A percentile compares a stretch with the other conserved stretches of the same genome.
phyloP scores from a whole-genome alignment of 1,140 invertebrate species.

The Pseudomyrmex gracilis region DNA sequence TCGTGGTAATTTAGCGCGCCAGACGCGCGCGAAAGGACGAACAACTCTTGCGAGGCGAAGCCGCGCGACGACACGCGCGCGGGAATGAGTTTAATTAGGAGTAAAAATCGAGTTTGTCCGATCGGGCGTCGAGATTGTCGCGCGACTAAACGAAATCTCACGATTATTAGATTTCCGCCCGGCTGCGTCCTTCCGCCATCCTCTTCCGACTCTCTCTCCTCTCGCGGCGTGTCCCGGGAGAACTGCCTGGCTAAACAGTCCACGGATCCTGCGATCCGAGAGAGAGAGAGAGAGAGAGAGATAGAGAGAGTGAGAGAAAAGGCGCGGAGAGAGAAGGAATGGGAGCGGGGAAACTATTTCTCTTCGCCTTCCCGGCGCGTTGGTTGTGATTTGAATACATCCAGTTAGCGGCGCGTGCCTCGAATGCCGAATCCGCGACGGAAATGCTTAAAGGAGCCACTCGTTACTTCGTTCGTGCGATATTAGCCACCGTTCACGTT shows the following conservation, averaged over 20 bases:
- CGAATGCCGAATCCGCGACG: constrained; percentile 76
- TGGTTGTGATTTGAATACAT: constrained; percentile 85
- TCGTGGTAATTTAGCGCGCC: constrained; percentile 29
- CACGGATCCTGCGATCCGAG: constrained; percentile 73
- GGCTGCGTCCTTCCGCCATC: constrained; percentile 38
- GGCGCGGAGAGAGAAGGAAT: constrained; percentile 47
- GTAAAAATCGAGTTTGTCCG: constrained; percentile 73
- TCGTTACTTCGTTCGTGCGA: constrained; percentile 78
- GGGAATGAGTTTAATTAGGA: constrained; percentile 71
- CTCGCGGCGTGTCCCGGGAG: constrained; percentile 22
- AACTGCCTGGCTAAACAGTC: constrained; percentile 71
- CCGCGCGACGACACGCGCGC: not conserved
- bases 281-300: too few relatives aligned
- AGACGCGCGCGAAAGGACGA: not conserved
- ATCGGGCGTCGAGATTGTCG: constrained; percentile 72
- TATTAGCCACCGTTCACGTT: constrained; percentile 64
- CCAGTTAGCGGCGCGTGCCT: constrained; percentile 84
- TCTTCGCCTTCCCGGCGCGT: constrained; percentile 76
- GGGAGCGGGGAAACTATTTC: constrained; percentile 80
- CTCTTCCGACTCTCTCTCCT: not conserved
- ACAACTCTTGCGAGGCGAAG: constrained; percentile 33
- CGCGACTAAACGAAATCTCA: constrained; percentile 70
- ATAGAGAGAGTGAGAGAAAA: too few relatives aligned
- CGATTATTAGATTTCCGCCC: constrained; percentile 73
- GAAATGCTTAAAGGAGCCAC: constrained; percentile 78